phyloP scores from a whole-genome alignment of 2,888 invertebrate genomes.

The Diloba caeruleocephala region DNA sequence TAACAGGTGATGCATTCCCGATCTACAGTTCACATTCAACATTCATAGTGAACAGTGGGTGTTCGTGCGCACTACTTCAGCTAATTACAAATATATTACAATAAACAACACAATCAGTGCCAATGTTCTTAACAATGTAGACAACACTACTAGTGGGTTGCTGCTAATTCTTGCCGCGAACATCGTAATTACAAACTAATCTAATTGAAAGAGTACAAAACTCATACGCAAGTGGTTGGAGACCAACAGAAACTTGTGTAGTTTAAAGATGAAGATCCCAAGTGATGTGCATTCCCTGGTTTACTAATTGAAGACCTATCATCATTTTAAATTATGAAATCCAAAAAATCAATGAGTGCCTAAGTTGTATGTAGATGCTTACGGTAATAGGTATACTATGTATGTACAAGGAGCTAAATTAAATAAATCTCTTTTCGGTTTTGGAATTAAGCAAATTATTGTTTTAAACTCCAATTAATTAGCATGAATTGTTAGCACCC shows the following conservation, averaged over 20 bases:
- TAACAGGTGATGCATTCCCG: slow-evolving; percentile 74
- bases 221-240: slow-evolving; percentile 7
- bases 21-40: slow-evolving; percentile 86
- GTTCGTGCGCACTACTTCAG: slow-evolving; percentile 63
- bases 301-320: not conserved
- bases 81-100: slow-evolving; percentile 38
- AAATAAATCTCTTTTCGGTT: too few species aligned
- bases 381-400: too few species aligned
- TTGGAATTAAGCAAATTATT: slow-evolving; percentile 4
- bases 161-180: slow-evolving; percentile 15
- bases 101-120: slow-evolving; percentile 29
- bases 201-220: slow-evolving; percentile 7
- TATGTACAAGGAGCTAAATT: too few species aligned
- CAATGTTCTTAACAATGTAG: slow-evolving; percentile 18
- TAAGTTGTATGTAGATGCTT: too few species aligned
- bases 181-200: slow-evolving; percentile 11
- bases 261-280: slow-evolving; percentile 9
- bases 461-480: slow-evolving; percentile 12
- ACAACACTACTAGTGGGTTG: slow-evolving; percentile 8
- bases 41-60: slow-evolving; percentile 66
- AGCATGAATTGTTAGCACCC: slow-evolving; percentile 17
- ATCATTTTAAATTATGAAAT: too few species aligned
- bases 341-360: too few species aligned
- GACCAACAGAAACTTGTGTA: slow-evolving; percentile 11
- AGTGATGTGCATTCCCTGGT: slow-evolving; percentile 2